phyloP scores from a whole-genome alignment of 2,888 invertebrate genomes.

The Serripes groenlandicus region DNA sequence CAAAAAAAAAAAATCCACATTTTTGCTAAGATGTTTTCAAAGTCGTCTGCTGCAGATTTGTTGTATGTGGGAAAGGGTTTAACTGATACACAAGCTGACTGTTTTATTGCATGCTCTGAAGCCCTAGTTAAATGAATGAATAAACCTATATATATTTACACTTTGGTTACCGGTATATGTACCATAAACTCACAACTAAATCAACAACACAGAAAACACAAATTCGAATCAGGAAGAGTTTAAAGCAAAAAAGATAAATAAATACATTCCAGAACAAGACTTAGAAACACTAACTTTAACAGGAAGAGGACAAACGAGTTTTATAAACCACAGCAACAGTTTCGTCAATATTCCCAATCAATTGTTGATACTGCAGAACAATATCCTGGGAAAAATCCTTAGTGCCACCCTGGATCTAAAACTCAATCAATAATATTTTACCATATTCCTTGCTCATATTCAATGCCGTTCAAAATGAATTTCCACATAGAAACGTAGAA shows the following conservation, averaged over 20 bases:
- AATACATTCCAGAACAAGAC: not conserved
- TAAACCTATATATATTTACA: too few relatives aligned
- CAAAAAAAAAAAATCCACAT: too few relatives aligned
- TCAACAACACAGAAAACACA: not conserved
- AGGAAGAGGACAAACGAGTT: conserved; percentile 7
- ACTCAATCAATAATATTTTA: conserved; percentile 23
- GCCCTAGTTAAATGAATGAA: too few relatives aligned
- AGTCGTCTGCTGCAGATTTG: not conserved
- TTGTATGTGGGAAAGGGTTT: not conserved
- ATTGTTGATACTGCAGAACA: conserved; percentile 23
- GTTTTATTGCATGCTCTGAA: too few relatives aligned
- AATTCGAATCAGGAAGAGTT: not conserved
- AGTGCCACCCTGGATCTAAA: conserved; percentile 5
- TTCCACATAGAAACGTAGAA: not conserved
- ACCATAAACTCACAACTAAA: not conserved
- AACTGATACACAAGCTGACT: too few relatives aligned
- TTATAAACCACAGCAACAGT: conserved; percentile 12
- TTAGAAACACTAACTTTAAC: conserved; percentile 13
- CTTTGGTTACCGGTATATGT: too few relatives aligned
- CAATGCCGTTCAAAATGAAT: not conserved
- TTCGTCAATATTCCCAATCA: conserved; percentile 23
- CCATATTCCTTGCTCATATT: conserved; percentile 3
- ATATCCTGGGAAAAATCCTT: not conserved
- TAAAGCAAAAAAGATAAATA: not conserved
- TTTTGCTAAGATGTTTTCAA: too few relatives aligned